Percentiles rank a stretch among this genome's conserved stretches.
Conservation (phyloP, 2,888 invertebrate genomes). For the Drosophila niveifrons region DNA sequence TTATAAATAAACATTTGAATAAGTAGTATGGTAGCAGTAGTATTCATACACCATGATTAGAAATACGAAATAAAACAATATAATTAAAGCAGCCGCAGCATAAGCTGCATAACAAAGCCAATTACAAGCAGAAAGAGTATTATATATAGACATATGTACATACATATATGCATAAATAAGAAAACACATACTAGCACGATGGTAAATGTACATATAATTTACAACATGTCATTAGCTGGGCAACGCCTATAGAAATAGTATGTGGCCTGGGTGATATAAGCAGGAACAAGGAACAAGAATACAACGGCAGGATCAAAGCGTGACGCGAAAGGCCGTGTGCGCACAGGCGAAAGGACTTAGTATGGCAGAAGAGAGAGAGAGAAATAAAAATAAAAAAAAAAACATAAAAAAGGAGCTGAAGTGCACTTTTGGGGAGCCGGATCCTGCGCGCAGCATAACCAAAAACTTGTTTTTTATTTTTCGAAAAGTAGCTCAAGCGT, state of each 20-base stretch:
- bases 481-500: conserved; percentile 64
- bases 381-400: background rate
- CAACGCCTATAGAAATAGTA: conserved; percentile 68
- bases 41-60: background rate
- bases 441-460: conserved; percentile 59
- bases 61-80: conserved; percentile 12
- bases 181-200: conserved; percentile 4
- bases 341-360: conserved; percentile 50
- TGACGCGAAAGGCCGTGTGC: conserved; percentile 65
- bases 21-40: too few relatives aligned
- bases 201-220: conserved; percentile 58
- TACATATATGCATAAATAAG: background rate
- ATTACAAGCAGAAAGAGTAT: conserved; percentile 55
- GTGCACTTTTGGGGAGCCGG: conserved; percentile 68
- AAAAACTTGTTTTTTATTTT: conserved; percentile 70
- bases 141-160: conserved; percentile 22
- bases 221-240: conserved; percentile 80
- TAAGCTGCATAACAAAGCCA: conserved; percentile 55
- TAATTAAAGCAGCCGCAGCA: conserved; percentile 36
- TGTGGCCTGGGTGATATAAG: conserved; percentile 41
- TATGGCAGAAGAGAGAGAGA: conserved; percentile 14
- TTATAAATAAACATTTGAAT: too few relatives aligned
- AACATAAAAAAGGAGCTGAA: conserved; percentile 45
- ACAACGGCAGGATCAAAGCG: conserved; percentile 78
- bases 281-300: conserved; percentile 22